Conservation (phyloP, 2,797 vertebrate species). For the Rhinella marina region DNA sequence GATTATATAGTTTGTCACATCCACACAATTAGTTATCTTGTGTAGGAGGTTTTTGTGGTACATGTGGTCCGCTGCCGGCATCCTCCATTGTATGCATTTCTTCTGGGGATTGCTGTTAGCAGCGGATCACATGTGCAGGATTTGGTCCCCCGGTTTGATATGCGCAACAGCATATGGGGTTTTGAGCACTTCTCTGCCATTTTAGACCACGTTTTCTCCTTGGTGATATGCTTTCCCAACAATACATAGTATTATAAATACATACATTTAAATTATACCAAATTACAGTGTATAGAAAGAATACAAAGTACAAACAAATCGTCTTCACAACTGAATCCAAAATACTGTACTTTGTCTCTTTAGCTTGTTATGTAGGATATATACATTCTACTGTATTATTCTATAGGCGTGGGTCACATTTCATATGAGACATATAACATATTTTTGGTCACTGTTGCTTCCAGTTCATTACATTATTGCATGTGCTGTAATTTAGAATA, state of each 20-base stretch:
- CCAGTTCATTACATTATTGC: not conserved
- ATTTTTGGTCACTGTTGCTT: not conserved
- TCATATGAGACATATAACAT: too few relatives aligned
- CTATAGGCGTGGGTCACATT: not conserved
- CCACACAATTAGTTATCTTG: too few relatives aligned
- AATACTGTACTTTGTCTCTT: not conserved
- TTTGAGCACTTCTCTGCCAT: too few relatives aligned
- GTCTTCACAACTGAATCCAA: not conserved
- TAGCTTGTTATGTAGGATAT: not conserved
- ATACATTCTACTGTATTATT: not conserved
- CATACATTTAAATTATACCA: not conserved
- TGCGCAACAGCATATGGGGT: too few relatives aligned
- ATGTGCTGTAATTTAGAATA: not conserved
- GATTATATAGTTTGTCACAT: too few relatives aligned
- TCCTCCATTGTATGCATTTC: too few relatives aligned
- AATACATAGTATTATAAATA: not conserved
- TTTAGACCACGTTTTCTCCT: too few relatives aligned
- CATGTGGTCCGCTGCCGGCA: too few relatives aligned
- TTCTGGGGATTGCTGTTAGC: too few relatives aligned
- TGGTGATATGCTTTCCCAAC: not conserved
- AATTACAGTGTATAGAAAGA: not conserved
- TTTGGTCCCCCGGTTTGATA: too few relatives aligned
- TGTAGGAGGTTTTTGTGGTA: too few relatives aligned
- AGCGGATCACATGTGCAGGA: too few relatives aligned
- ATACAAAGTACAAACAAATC: not conserved